These are phyloP conservation scores for Amblyteles armatorius DNA, from an alignment of 2,888 invertebrate species.

Conservation along the genomic window DNA sequence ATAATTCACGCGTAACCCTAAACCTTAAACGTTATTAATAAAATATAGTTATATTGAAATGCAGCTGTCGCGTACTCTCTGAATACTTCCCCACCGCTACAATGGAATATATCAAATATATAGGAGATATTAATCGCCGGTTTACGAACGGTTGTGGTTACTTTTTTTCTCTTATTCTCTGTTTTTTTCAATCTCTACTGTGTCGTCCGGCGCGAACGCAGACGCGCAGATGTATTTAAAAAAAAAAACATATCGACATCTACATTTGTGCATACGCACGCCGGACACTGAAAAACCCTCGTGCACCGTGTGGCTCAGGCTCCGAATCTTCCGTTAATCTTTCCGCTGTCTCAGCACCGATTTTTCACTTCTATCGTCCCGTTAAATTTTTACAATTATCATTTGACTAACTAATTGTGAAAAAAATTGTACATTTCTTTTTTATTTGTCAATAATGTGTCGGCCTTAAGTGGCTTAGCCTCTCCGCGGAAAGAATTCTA, in stretches of 20 bases:
- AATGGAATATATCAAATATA: constrained; percentile 82
- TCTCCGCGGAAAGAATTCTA: background rate
- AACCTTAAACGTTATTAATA: constrained; percentile 79
- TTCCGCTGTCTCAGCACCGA: background rate
- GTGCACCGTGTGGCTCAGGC: background rate
- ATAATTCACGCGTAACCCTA: constrained; percentile 73
- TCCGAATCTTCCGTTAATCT: constrained; percentile 24
- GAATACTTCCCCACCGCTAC: constrained; percentile 77
- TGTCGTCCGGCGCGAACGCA: constrained; percentile 42
- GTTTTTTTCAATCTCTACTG: constrained; percentile 24
- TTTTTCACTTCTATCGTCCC: background rate
- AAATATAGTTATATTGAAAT: constrained; percentile 81
- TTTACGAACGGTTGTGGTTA: constrained; percentile 64
- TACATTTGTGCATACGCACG: constrained; percentile 46
- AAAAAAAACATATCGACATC: constrained; percentile 32
- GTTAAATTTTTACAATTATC: background rate
- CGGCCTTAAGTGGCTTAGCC: too few relatives aligned
- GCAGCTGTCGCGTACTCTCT: constrained; percentile 78
- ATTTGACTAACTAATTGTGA: background rate
- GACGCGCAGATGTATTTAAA: constrained; percentile 27
- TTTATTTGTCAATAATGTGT: background rate
- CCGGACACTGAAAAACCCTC: constrained; percentile 30
- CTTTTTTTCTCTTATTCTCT: constrained; percentile 28
- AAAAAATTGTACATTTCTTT: background rate
- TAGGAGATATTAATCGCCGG: constrained; percentile 75